Base-by-base conservation (phyloP, 1,140 invertebrate species). In the Pissodes strobi region DNA sequence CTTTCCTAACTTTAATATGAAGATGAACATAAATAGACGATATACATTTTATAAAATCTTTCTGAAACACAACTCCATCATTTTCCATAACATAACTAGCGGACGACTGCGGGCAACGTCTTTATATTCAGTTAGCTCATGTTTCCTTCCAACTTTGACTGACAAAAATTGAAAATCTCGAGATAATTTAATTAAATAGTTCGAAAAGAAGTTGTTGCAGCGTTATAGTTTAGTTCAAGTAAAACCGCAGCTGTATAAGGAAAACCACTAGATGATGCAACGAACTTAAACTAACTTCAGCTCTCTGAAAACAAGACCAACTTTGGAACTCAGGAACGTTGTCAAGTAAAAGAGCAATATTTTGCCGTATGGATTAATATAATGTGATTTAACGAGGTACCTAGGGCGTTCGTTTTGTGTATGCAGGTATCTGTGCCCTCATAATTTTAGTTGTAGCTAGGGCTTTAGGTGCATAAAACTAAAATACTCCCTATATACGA, bases 181-280 rank as follows among this genome's bases (percentile, higher is more conserved):
- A 53, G 51, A 30, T 53, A 53, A 53, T 53, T 53, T 53, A 30
- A 53, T 53, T 53, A 53, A 34, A 53, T 53, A 53, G 51, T 53
- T 53, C 38, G n/a, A 17, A 30, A 53, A 53, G 51, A 27, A 53
- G 51, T 53, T 53, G 27, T 53, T 53, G 51, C 34, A 38, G 13
- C 23, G 51, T 53, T 53, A 53, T 38, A 53, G 51, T 53, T 53
- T 53, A 27, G 27, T 37, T 38, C 3, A 45, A 45, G 41, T 45
- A 45, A 5, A 45, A 45, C 48, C 23, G 21, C 23, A 51, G 13
- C 22, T 30, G 48, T 17, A 18, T 51, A 51, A 21, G 23, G 48
- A 2, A 51, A 51, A 30, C 48, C 48, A 51, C 22, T 21, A 51
- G 48, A 51, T n/a, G n/a, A n/a, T 51, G 48, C 23, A 51, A 8